Percentiles rank a stretch among this genome's conserved stretches.
Evolutionary conservation across 2,888 invertebrate genomes (phyloP).

Genomic region (Cepaea hortensis): DNA sequence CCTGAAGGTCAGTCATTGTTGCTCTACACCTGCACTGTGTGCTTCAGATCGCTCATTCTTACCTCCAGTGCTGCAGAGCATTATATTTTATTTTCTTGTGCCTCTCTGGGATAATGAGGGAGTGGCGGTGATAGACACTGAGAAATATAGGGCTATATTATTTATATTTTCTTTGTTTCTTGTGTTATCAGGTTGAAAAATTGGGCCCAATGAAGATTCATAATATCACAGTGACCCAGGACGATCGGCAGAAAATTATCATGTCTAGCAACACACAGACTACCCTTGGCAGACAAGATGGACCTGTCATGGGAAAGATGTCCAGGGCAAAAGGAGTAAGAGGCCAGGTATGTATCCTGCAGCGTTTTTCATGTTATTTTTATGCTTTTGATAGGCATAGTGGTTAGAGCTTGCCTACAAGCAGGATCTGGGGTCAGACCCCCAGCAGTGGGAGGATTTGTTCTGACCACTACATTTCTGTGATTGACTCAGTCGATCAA

Average conservation of each 20-base stretch:
- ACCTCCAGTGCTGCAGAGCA: too few species aligned
- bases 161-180: neutral
- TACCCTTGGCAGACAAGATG: conserved; percentile 57
- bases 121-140: neutral
- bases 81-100: neutral
- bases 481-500: too few species aligned
- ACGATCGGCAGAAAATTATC: conserved; percentile 67
- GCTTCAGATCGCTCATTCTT: too few species aligned
- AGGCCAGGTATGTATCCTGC: conserved; percentile 19
- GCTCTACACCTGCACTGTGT: too few species aligned
- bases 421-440: too few species aligned
- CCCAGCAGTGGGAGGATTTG: too few species aligned
- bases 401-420: too few species aligned
- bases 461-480: too few species aligned
- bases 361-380: neutral
- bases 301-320: conserved; percentile 69
- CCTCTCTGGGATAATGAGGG: neutral
- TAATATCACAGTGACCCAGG: conserved; percentile 72
- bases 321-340: conserved; percentile 42
- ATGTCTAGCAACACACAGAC: conserved; percentile 72
- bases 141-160: too few species aligned
- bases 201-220: conserved; percentile 65
- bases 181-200: conserved; percentile 34
- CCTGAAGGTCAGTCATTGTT: too few species aligned
- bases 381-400: too few species aligned